phyloP scores from a whole-genome alignment of 2,797 vertebrate species.

The Lerista edwardsae region DNA sequence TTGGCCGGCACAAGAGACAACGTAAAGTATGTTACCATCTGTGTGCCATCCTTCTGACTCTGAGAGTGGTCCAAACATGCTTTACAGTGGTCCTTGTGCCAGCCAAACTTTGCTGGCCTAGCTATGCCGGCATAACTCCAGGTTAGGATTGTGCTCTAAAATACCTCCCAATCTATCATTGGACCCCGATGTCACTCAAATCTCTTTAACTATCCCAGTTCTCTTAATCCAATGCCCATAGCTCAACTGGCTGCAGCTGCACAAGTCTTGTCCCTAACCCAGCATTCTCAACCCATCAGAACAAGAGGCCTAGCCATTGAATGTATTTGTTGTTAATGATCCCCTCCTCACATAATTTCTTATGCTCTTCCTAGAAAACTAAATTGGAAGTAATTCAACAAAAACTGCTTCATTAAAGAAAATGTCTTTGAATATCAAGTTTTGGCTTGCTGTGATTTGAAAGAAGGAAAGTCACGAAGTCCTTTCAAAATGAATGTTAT shows the following conservation, averaged over 20 bases:
- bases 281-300: not conserved
- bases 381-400: constrained; percentile 23
- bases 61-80: too few species aligned
- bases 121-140: too few species aligned
- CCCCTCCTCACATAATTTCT: not conserved
- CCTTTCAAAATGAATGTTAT: constrained; percentile 60
- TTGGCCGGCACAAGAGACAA: too few species aligned
- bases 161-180: not conserved
- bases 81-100: too few species aligned
- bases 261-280: not conserved
- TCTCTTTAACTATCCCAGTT: not conserved
- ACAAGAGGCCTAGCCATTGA: not conserved
- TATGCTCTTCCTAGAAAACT: constrained; percentile 36
- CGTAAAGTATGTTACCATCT: too few species aligned
- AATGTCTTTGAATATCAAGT: constrained; percentile 62
- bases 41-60: too few species aligned
- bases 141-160: too few species aligned
- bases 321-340: not conserved
- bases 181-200: not conserved
- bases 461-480: constrained; percentile 60
- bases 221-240: not conserved
- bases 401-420: constrained; percentile 47
- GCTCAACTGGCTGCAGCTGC: not conserved
- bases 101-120: too few species aligned
- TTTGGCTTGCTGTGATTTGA: constrained; percentile 71